A percentile compares a stretch with the other conserved stretches of the same genome.
phyloP scores from a whole-genome alignment of 2,113 vertebrate genomes.

The Tamias sibiricus region DNA sequence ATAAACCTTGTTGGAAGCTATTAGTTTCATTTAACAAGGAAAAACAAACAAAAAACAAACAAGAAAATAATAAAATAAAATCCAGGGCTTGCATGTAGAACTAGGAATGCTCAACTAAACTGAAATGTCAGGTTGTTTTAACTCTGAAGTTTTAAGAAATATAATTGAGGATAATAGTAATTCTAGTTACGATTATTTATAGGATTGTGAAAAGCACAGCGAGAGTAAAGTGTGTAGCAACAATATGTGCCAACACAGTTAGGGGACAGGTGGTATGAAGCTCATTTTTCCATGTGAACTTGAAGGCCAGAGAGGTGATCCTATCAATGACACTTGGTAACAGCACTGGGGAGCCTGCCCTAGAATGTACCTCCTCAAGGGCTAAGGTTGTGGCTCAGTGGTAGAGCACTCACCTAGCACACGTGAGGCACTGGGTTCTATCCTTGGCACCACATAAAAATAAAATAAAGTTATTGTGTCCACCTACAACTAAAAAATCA shows the following conservation, averaged over 20 bases:
- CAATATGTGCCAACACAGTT: neutral
- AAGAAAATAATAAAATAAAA: neutral
- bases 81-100: neutral
- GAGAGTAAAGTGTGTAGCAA: neutral
- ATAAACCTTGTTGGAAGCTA: neutral
- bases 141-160: neutral
- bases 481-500: too few relatives aligned
- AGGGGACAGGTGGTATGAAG: neutral
- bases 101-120: neutral
- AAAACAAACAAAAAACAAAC: neutral
- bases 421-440: too few relatives aligned
- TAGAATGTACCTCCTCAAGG: neutral
- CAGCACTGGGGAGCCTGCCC: neutral
- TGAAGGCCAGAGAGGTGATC: neutral
- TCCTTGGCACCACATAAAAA: too few relatives aligned
- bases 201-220: neutral
- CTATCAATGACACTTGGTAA: rapidly evolving
- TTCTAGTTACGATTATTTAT: neutral
- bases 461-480: too few relatives aligned
- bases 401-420: too few relatives aligned
- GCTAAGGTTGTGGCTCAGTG: too few relatives aligned
- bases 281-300: neutral
- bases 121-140: neutral
- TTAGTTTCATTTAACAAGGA: neutral
- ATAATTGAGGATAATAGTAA: neutral